Percentiles rank a stretch among this genome's conserved stretches.
These are phyloP conservation scores for Chloropsis cyanopogon DNA, from an alignment of 2,113 vertebrate genomes.

Conservation along the genomic window DNA sequence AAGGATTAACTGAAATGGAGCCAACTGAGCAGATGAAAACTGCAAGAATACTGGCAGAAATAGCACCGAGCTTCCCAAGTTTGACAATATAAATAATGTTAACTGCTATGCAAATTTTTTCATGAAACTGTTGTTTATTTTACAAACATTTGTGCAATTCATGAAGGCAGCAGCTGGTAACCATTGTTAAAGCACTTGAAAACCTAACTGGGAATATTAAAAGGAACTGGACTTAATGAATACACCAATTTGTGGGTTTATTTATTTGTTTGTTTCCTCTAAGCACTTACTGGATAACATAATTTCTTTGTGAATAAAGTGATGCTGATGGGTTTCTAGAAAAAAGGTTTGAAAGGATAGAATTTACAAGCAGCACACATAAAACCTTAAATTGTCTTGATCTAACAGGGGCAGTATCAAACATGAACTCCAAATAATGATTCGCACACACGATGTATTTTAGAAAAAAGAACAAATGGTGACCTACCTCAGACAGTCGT, in stretches of 20 bases:
- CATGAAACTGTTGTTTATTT: not conserved
- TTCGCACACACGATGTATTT: not conserved
- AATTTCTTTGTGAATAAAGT: not conserved
- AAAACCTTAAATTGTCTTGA: not conserved
- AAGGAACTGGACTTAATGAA: not conserved
- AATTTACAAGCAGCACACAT: not conserved
- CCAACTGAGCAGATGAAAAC: constrained; percentile 19
- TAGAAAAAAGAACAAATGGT: not conserved
- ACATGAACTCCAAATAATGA: not conserved
- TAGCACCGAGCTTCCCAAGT: not conserved
- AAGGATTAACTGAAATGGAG: not conserved
- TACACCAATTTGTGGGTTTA: not conserved
- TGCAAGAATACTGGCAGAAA: constrained; percentile 3
- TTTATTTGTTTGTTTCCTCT: not conserved
- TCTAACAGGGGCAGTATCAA: not conserved
- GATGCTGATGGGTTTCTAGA: not conserved
- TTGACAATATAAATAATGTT: not conserved
- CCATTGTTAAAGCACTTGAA: not conserved
- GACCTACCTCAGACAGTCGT: not conserved
- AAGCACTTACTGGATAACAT: not conserved
- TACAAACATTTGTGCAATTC: not conserved
- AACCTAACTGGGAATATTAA: not conserved
- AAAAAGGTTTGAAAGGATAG: not conserved
- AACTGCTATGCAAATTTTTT: not conserved
- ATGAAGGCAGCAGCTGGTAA: not conserved